Conservation (phyloP, 2,113 vertebrate species). For the Euleptes europaea region DNA sequence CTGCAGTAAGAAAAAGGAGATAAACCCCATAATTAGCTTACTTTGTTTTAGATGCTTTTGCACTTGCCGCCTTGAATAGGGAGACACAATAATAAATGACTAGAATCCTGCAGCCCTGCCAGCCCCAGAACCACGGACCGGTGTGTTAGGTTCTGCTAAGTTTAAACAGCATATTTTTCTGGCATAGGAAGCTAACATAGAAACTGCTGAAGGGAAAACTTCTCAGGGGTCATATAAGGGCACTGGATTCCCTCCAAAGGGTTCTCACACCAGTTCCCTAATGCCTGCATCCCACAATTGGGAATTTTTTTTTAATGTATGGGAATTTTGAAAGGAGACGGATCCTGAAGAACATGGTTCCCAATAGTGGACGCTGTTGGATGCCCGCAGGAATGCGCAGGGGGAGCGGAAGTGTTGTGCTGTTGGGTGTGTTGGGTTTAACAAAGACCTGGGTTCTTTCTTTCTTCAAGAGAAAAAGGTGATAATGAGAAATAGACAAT, state of each 20-base stretch:
- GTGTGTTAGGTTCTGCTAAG: not conserved
- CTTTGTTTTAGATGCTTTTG: not conserved
- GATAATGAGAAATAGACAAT: no score
- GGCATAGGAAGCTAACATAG: not conserved
- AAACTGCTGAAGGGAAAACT: not conserved
- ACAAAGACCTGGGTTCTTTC: no score
- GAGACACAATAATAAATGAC: not conserved
- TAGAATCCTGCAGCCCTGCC: not conserved
- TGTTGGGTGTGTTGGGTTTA: no score
- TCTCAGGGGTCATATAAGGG: no score
- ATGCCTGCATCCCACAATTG: no score
- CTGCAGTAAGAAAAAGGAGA: no score
- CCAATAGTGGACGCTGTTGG: no score
- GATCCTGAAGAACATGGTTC: no score
- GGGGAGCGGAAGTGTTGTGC: no score
- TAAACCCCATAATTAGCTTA: not conserved
- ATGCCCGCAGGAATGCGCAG: no score
- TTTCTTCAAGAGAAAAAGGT: no score
- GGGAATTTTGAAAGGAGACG: no score
- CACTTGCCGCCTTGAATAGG: fast-evolving
- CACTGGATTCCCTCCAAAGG: not conserved
- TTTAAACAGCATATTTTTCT: not conserved
- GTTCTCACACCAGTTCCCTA: not conserved
- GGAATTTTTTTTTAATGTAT: not conserved
- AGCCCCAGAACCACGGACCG: not conserved